These are phyloP conservation scores for Amitus sp. DNA, from an alignment of 2,888 invertebrate species.

Conservation along the genomic window DNA sequence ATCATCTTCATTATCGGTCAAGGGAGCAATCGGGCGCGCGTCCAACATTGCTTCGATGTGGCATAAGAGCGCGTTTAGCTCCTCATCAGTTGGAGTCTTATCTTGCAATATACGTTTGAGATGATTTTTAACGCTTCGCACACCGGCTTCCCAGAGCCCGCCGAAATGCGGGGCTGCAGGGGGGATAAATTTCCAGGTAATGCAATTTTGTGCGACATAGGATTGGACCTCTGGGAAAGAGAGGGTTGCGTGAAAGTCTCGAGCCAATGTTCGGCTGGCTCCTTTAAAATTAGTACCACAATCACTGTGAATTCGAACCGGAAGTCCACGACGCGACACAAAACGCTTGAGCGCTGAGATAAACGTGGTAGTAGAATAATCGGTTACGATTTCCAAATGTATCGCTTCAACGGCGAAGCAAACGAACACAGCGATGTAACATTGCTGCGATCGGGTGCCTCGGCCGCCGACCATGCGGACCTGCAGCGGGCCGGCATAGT, in stretches of 20 bases:
- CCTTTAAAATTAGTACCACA: conserved; percentile 54
- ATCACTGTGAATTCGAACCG: conserved; percentile 44
- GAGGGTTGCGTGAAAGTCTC: background rate
- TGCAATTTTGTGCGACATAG: conserved; percentile 26
- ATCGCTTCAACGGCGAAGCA: conserved; percentile 44
- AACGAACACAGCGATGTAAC: conserved; percentile 44
- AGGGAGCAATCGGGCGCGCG: conserved; percentile 3
- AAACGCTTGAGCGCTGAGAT: conserved; percentile 45
- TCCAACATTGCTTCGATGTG: conserved; percentile 14
- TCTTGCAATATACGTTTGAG: conserved; percentile 23
- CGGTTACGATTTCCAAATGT: conserved; percentile 44
- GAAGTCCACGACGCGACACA: conserved; percentile 44
- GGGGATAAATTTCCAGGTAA: conserved; percentile 56
- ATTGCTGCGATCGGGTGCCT: conserved; percentile 29
- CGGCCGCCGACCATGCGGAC: conserved; percentile 22
- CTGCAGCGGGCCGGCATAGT: conserved; percentile 38
- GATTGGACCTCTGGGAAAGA: background rate
- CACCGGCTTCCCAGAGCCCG: conserved; percentile 55
- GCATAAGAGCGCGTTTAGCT: conserved; percentile 5
- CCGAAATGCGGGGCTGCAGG: conserved; percentile 54
- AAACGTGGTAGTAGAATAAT: conserved; percentile 41
- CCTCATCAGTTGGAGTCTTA: conserved; percentile 6
- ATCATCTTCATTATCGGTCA: conserved; percentile 5
- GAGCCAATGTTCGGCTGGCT: conserved; percentile 38
- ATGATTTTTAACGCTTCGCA: conserved; percentile 53